Percentiles rank a stretch among this genome's conserved stretches.
phyloP scores from a whole-genome alignment of 2,888 invertebrate genomes.

The Mesochorus sp. region DNA sequence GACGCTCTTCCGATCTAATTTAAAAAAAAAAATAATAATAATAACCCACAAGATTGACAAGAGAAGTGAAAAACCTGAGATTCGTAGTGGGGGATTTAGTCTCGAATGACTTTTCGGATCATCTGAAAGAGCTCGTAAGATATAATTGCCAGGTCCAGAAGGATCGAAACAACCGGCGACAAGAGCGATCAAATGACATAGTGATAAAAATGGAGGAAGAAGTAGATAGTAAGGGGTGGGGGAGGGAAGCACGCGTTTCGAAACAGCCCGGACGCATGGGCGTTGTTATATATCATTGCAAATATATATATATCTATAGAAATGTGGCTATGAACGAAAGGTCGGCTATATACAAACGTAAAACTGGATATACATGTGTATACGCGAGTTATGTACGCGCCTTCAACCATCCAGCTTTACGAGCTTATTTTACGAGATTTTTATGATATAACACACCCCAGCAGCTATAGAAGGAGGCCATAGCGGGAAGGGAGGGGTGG shows the following conservation, averaged over 20 bases:
- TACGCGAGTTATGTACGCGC: constrained; percentile 62
- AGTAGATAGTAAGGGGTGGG: constrained; percentile 31
- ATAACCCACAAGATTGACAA: not conserved
- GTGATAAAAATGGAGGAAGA: constrained; percentile 1
- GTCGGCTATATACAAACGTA: constrained; percentile 9
- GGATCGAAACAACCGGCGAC: not conserved
- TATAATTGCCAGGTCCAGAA: no score
- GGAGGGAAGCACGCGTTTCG: constrained; percentile 9
- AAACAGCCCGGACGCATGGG: not conserved
- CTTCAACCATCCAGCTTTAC: constrained; percentile 75
- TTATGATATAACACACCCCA: constrained; percentile 80
- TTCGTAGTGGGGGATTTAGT: no score
- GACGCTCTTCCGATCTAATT: not conserved
- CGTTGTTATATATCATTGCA: no score
- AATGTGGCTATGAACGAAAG: constrained; percentile 17
- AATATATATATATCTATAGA: not conserved
- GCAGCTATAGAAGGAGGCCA: not conserved
- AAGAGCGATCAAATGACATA: constrained; percentile 15
- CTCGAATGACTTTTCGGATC: no score
- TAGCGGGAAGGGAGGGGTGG: not conserved
- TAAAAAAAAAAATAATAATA: not conserved
- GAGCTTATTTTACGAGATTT: constrained; percentile 82
- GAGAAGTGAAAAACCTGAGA: no score
- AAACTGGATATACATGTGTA: not conserved
- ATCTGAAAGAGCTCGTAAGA: no score